phyloP scores from a whole-genome alignment of 2,113 vertebrate genomes.

The Isurus oxyrinchus region DNA sequence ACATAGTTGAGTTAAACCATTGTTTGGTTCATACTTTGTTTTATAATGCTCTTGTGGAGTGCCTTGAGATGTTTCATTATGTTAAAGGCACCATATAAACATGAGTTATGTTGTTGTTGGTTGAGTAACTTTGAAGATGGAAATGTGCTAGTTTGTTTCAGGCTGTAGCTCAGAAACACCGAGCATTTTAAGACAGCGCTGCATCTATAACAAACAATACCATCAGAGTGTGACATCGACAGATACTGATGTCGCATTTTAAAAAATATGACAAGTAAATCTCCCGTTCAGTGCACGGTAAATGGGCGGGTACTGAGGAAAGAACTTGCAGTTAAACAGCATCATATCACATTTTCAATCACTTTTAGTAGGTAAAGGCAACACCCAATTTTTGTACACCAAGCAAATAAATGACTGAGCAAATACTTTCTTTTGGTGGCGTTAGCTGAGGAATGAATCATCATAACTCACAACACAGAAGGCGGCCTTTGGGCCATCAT shows the following conservation, averaged over 20 bases:
- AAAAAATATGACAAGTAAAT: neutral
- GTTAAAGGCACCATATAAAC: too few species aligned
- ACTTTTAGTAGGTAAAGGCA: neutral
- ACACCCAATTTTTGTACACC: neutral
- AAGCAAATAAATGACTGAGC: neutral
- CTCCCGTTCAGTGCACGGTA: neutral
- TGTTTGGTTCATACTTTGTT: neutral
- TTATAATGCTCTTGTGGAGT: too few species aligned
- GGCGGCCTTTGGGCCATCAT: neutral
- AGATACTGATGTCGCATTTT: neutral
- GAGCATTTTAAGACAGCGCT: neutral
- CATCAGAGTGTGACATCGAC: neutral
- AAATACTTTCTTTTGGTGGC: neutral
- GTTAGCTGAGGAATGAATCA: neutral
- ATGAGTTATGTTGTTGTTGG: too few species aligned
- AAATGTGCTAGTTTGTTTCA: neutral
- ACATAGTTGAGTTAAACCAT: neutral
- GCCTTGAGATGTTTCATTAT: too few species aligned
- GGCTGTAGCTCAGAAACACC: neutral
- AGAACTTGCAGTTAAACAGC: neutral
- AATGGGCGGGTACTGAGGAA: neutral
- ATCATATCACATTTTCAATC: neutral
- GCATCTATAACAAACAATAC: neutral
- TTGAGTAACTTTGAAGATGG: neutral
- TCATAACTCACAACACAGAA: neutral